Evolutionary conservation across 2,888 invertebrate genomes (phyloP), one percentile per base, ranked within the genome.

Genomic region (Rhamphomyia laevipes): DNA sequence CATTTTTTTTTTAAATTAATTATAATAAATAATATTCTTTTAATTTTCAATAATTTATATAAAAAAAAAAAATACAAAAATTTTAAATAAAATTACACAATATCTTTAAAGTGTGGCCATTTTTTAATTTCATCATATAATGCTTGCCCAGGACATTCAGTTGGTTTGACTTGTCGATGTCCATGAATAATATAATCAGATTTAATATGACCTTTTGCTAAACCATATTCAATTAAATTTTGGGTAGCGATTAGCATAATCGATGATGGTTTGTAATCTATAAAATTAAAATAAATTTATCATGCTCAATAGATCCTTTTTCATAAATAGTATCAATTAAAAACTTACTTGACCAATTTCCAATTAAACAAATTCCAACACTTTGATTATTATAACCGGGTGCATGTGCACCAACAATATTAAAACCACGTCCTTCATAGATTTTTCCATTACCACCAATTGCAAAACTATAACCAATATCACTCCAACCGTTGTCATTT

Each of bases 401-500:
- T 0, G 86, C 80, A 64, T 88, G 87, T 0, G 85, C 82, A 0
- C 86, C 86, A 3, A 78, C 71, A 6, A 68, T 61, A 9, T 75
- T 72, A 79, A 84, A 87, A 1, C 85, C 84, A 4, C 85, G 73
- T 1, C 84, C 85, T 58, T 79, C 80, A 64, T 84, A 86, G 1
- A 76, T 80, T 1, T 74, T 73, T 1, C 82, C 83, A 57, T 86
- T 84, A 5, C 82, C 80, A 11, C 84, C 86, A n/a, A 85, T 74
- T 35, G 78, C 78, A 63, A 85, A 87, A 61, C 81, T 84, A 60
- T 65, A 77, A 2, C 84, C 84, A 58, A 85, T 82, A 58, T 85
- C 84, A 43, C 76, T 78, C 77, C 83, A 85, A 0, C 66, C 73
- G 27, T 72, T 68, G 40, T 72, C 64, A 33, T 73, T 71, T 59